Conservation (phyloP, 2,888 invertebrate genomes). For the Hemithea aestivaria region DNA sequence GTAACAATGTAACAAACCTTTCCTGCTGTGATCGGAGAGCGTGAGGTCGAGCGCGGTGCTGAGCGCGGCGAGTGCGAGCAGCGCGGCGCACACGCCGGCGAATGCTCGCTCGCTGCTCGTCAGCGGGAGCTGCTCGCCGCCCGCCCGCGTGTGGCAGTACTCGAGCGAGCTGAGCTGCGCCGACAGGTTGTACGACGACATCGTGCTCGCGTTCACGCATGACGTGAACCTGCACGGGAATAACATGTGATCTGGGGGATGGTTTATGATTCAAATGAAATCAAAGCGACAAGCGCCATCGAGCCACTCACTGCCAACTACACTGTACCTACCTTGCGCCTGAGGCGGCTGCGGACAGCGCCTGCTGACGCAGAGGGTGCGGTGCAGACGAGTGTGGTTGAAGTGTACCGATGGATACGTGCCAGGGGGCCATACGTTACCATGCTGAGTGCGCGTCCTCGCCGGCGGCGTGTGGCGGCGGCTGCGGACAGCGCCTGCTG, state of each 20-base stretch:
- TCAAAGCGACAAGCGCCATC: too few relatives aligned
- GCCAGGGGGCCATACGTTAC: too few relatives aligned
- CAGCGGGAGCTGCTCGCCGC: constrained; percentile 27
- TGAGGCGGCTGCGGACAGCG: constrained; percentile 22
- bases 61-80: constrained; percentile 50
- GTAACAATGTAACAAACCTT: constrained; percentile 41
- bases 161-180: constrained; percentile 53
- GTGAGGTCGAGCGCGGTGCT: constrained; percentile 55
- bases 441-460: too few relatives aligned
- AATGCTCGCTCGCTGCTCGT: constrained; percentile 44
- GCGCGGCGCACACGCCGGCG: constrained; percentile 43
- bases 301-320: too few relatives aligned
- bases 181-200: constrained; percentile 48
- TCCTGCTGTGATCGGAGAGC: constrained; percentile 51
- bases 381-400: too few relatives aligned
- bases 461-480: too few relatives aligned
- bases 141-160: constrained; percentile 47
- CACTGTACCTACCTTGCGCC: too few relatives aligned
- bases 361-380: too few relatives aligned
- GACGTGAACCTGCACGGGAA: constrained; percentile 50
- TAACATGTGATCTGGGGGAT: too few relatives aligned
- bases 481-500: too few relatives aligned
- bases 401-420: too few relatives aligned
- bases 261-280: too few relatives aligned
- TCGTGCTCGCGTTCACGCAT: constrained; percentile 58